Percentiles rank a stretch among this genome's conserved stretches.
These are phyloP conservation scores for Meteorus sp. DNA, from an alignment of 1,140 invertebrate genomes.

Conservation along the genomic window DNA sequence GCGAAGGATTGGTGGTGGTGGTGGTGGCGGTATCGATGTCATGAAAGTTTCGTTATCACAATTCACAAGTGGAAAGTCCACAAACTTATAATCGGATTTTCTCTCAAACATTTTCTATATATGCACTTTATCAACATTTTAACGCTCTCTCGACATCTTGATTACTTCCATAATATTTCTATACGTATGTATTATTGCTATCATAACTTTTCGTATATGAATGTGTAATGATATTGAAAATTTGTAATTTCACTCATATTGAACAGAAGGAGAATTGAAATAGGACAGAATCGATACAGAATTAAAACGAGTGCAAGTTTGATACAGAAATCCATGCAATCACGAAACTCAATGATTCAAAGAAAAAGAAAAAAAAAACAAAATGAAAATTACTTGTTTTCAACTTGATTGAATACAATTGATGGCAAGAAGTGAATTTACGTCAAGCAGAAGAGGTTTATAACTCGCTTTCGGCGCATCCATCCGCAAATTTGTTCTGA, in stretches of 20 bases:
- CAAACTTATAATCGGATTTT: slow-evolving; percentile 9
- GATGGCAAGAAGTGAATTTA: slow-evolving; percentile 1
- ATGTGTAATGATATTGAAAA: too few relatives aligned
- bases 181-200: neutral
- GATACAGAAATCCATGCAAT: too few relatives aligned
- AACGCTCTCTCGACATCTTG: neutral
- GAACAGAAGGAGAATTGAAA: too few relatives aligned
- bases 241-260: too few relatives aligned
- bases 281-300: too few relatives aligned
- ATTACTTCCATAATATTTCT: neutral
- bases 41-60: slow-evolving; percentile 13
- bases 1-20: too few relatives aligned
- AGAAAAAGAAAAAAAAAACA: too few relatives aligned
- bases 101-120: slow-evolving; percentile 6
- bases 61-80: neutral
- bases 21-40: slow-evolving; percentile 6
- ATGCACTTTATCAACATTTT: neutral
- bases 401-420: slow-evolving; percentile 4
- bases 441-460: slow-evolving; percentile 14
- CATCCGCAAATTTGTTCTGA: neutral
- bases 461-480: neutral
- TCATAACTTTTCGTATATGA: too few relatives aligned
- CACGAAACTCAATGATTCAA: too few relatives aligned
- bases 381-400: slow-evolving; percentile 18
- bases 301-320: too few relatives aligned